A percentile compares a stretch with the other conserved stretches of the same genome.
Evolutionary conservation across 1,140 invertebrate species (phyloP).

Genomic region (Trissolcus basalis): DNA sequence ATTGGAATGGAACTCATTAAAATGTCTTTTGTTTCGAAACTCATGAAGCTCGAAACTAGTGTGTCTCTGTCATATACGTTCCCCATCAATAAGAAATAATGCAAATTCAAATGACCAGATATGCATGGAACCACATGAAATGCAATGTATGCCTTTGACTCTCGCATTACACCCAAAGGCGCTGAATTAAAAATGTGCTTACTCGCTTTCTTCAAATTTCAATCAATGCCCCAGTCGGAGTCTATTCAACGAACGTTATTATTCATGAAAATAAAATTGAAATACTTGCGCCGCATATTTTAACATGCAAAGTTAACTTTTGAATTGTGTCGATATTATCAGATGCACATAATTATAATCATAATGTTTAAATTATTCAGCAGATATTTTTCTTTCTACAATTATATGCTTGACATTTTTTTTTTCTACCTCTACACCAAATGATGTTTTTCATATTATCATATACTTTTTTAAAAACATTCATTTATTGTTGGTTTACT

Average conservation of each 20-base stretch:
- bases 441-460: too few relatives aligned
- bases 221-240: conserved; percentile 25
- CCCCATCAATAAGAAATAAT: conserved; percentile 40
- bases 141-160: conserved; percentile 48
- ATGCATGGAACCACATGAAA: conserved; percentile 39
- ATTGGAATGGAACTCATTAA: too few relatives aligned
- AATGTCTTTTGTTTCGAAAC: too few relatives aligned
- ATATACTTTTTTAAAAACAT: too few relatives aligned
- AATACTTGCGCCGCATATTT: conserved; percentile 39
- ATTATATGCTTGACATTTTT: too few relatives aligned
- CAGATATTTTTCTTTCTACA: too few relatives aligned
- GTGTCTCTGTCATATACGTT: conserved; percentile 9
- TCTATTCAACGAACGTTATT: conserved; percentile 40
- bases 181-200: conserved; percentile 44
- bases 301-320: conserved; percentile 10
- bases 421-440: too few relatives aligned
- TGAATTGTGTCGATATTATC: too few relatives aligned
- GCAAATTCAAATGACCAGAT: conserved; percentile 44
- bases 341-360: too few relatives aligned
- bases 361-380: too few relatives aligned
- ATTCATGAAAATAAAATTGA: conserved; percentile 52
- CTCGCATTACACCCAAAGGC: conserved; percentile 36
- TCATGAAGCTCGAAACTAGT: neutral
- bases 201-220: conserved; percentile 47
- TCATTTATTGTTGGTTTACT: too few relatives aligned